phyloP scores from a whole-genome alignment of 2,797 vertebrate genomes.

The Percopsis omiscomaycus region DNA sequence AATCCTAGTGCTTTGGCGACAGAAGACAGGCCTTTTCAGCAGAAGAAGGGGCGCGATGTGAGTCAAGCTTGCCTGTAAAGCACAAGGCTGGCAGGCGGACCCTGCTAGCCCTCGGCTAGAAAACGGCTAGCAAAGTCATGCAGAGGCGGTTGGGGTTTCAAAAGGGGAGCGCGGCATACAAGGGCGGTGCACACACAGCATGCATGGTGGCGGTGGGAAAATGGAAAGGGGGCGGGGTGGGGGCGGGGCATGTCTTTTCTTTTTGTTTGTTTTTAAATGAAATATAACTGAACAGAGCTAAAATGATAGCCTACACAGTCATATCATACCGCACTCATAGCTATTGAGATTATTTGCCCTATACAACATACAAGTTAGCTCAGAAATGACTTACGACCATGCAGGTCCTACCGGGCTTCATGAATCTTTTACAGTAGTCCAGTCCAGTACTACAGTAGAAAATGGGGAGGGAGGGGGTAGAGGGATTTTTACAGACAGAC shows the following conservation, averaged over 20 bases:
- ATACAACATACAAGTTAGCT: not conserved
- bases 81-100: not conserved
- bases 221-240: conserved; percentile 5
- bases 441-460: too few species aligned
- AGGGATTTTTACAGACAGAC: conserved; percentile 32
- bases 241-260: not conserved
- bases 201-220: conserved; percentile 52
- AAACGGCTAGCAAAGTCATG: conserved; percentile 68
- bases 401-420: conserved; percentile 37
- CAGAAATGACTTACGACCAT: conserved; percentile 7
- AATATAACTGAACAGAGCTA: conserved; percentile 21
- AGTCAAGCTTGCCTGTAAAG: conserved; percentile 14
- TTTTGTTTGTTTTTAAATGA: too few species aligned
- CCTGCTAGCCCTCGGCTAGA: conserved; percentile 8
- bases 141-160: conserved; percentile 46
- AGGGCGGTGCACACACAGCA: conserved; percentile 53
- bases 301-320: conserved; percentile 38
- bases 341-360: too few species aligned
- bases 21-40: not conserved
- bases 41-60: conserved; percentile 15
- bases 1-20: not conserved
- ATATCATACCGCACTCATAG: conserved; percentile 8
- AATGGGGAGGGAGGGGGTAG: not conserved
- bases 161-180: conserved; percentile 44
- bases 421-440: conserved; percentile 24